Base-by-base conservation (phyloP, 2,113 vertebrate species). In the Heloderma charlesbogerti region DNA sequence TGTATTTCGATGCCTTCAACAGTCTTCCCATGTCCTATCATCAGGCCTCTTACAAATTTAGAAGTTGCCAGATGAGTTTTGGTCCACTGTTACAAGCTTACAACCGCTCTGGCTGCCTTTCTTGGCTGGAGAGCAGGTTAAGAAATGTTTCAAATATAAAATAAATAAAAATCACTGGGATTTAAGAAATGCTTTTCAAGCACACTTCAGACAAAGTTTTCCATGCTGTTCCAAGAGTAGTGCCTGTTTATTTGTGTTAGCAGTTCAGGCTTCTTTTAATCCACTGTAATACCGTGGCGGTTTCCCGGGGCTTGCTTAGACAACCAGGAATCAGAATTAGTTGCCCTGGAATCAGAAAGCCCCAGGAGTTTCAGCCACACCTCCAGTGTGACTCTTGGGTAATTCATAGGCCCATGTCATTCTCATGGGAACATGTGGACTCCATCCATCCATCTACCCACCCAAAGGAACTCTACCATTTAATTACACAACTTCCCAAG, bases 401-500 rank as follows among this genome's bases (percentile, higher is more conserved):
- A 27, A 34, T 34, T 60, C 74, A 45, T 1, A 75, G 71, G 13
- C 10, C 67, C 3, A 8, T 77, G 29, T 72, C 15, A n/a, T 27
- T 43, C 74, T 74, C 69, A 6, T 22, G 54, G 54, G 37, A 78
- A n/a, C 74, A 10, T 22, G 25, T 16, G n/a, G 57, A 37, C 48
- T 43, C 25, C 40, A 48, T 31, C 48, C 13, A 54, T 27, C 57
- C 57, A 60, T 13, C 57, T 13, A 60, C 57, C 57, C 34, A n/a
- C 34, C n/a, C n/a, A 57, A 7, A 29, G 29, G 71, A n/a, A 43
- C 54, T 60, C 72, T 25, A 40, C 25, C 57, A 87, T 37, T 10
- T 29, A 40, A 31, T 77, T 18, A 20, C 40, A 72, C 6, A 51
- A 22, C 93, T 94, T 91, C 93, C 92, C 9, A 48, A 45, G 40